Conservation (phyloP, 2,797 vertebrate genomes). For the Sciurus carolinensis region DNA sequence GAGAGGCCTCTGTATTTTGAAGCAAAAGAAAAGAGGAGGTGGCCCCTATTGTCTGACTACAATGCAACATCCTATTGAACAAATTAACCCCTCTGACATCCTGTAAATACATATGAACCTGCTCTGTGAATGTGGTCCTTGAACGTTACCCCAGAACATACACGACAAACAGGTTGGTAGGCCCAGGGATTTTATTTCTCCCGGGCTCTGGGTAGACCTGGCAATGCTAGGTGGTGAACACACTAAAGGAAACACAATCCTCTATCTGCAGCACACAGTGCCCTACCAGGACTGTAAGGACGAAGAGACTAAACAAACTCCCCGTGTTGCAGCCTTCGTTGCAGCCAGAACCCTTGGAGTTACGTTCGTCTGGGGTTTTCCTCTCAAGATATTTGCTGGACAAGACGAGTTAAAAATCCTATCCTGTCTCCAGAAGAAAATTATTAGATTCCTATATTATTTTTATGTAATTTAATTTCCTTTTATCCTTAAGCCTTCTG, state of each 20-base stretch:
- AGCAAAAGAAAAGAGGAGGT: constrained; percentile 4
- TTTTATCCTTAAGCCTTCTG: constrained; percentile 39
- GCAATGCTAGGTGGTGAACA: background rate
- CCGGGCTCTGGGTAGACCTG: background rate
- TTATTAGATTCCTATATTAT: constrained; percentile 56
- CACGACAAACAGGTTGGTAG: background rate
- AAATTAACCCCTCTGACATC: constrained; percentile 68
- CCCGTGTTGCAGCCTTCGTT: background rate
- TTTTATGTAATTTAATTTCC: constrained; percentile 53
- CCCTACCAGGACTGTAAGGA: background rate
- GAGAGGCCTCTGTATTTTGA: constrained; percentile 52
- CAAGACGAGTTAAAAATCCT: background rate
- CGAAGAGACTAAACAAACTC: background rate
- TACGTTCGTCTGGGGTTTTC: background rate
- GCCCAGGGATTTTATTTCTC: background rate
- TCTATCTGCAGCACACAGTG: background rate
- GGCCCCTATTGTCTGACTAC: constrained; percentile 58
- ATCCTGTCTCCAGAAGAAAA: background rate
- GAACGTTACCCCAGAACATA: constrained; percentile 28
- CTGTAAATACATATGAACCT: constrained; percentile 64
- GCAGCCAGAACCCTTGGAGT: background rate
- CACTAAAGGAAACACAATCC: background rate
- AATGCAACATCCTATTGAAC: constrained; percentile 46
- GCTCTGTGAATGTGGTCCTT: constrained; percentile 17
- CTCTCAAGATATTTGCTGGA: background rate